Evolutionary conservation across 2,113 vertebrate genomes (phyloP).

Genomic region (Ictalurus furcatus): DNA sequence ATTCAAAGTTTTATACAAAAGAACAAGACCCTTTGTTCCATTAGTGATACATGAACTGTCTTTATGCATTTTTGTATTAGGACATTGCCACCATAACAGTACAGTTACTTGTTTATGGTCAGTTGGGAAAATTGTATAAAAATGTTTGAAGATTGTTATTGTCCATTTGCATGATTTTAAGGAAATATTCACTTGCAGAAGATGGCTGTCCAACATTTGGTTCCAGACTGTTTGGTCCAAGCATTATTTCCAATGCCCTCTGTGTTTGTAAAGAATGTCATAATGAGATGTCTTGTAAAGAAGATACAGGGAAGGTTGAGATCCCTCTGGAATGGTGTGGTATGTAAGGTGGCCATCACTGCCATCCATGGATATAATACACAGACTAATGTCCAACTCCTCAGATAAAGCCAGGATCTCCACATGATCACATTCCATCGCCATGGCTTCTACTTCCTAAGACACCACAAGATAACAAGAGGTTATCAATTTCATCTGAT

Average conservation of each 20-base stretch:
- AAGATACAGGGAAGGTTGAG: constrained; percentile 66
- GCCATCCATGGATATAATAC: constrained; percentile 74
- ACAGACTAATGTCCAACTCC: constrained; percentile 71
- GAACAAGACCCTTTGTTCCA: background rate
- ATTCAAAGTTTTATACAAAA: background rate
- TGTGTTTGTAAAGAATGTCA: constrained; percentile 73
- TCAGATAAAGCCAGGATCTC: constrained; percentile 79
- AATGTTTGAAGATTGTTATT: background rate
- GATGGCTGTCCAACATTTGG: background rate
- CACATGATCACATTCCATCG: constrained; percentile 76
- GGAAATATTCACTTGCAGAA: background rate
- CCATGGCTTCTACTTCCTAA: constrained; percentile 80
- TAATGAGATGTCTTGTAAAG: constrained; percentile 77
- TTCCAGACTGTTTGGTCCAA: background rate
- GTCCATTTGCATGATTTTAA: background rate
- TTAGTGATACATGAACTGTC: background rate
- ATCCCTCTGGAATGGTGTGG: constrained; percentile 78
- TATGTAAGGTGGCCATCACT: constrained; percentile 65
- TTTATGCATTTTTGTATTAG: background rate
- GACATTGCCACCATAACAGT: background rate
- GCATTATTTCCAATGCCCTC: constrained; percentile 19
- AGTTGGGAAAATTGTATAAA: too few relatives aligned
- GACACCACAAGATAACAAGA: background rate
- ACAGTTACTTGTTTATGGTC: background rate
- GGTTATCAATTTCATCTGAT: background rate